Conservation (phyloP, 2,888 invertebrate species). For the Agapetus fuscipes region DNA sequence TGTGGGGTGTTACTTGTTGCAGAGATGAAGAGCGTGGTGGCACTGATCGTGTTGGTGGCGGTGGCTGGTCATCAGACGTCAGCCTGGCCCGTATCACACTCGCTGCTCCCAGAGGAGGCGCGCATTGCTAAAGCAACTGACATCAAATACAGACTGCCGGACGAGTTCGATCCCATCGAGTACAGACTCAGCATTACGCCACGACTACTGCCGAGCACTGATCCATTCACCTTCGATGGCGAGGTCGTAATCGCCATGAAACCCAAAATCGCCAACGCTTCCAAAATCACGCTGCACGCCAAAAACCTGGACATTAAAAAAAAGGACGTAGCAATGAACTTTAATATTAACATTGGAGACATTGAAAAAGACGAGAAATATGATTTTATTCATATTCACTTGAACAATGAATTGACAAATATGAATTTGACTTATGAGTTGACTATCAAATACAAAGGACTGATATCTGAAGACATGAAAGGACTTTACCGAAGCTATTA, state of each 20-base stretch:
- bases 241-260: slow-evolving; percentile 34
- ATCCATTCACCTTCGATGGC: slow-evolving; percentile 39
- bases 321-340: slow-evolving; percentile 1
- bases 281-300: slow-evolving; percentile 35
- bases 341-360: neutral
- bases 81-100: too few species aligned
- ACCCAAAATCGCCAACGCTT: slow-evolving; percentile 26
- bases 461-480: slow-evolving; percentile 32
- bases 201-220: too few species aligned
- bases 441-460: slow-evolving; percentile 5
- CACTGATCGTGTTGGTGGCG: too few species aligned
- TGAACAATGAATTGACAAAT: neutral
- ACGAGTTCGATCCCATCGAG: neutral
- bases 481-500: slow-evolving; percentile 58
- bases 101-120: too few species aligned
- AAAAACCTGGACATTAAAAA: slow-evolving; percentile 27
- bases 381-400: slow-evolving; percentile 7
- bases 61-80: too few species aligned
- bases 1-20: too few species aligned
- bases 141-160: slow-evolving; percentile 7
- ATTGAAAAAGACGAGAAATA: too few species aligned
- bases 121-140: slow-evolving; percentile 22
- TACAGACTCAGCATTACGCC: slow-evolving; percentile 5
- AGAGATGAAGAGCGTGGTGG: too few species aligned
- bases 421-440: slow-evolving; percentile 23